Evolutionary conservation across 2,797 vertebrate species (phyloP).

Genomic region (Xenops minutus): DNA sequence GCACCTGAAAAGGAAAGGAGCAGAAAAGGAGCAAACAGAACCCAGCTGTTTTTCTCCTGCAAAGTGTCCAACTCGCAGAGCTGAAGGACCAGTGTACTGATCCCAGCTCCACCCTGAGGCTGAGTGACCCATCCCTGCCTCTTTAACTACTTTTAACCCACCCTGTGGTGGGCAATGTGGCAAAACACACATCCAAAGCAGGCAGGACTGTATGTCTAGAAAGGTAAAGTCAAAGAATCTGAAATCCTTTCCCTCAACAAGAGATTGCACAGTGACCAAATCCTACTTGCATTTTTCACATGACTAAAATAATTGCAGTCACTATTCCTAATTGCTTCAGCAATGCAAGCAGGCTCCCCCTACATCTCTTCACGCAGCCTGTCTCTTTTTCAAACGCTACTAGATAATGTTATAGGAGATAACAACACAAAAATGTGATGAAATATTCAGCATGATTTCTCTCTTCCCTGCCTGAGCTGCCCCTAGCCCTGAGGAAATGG

Average conservation of each 20-base stretch:
- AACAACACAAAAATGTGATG: conserved; percentile 9
- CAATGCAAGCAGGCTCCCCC: neutral
- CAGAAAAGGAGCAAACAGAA: neutral
- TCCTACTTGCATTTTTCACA: neutral
- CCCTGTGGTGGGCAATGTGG: accelerated
- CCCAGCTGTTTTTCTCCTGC: neutral
- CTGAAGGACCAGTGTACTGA: neutral
- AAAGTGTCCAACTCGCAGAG: neutral
- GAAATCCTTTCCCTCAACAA: neutral
- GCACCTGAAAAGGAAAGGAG: neutral
- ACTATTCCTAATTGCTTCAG: neutral
- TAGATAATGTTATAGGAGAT: conserved; percentile 21
- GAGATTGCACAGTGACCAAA: neutral
- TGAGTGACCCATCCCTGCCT: neutral
- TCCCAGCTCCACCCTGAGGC: neutral
- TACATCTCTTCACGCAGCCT: neutral
- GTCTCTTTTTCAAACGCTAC: neutral
- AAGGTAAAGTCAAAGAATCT: neutral
- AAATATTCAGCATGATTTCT: conserved; percentile 40
- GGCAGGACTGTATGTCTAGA: neutral
- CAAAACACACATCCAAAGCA: neutral
- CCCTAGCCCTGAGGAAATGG: neutral
- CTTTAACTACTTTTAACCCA: neutral
- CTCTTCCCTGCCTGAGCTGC: neutral
- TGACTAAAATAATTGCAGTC: neutral